These are phyloP conservation scores for Arnoldichthys spilopterus DNA, from an alignment of 2,797 vertebrate genomes.

Conservation along the genomic window DNA sequence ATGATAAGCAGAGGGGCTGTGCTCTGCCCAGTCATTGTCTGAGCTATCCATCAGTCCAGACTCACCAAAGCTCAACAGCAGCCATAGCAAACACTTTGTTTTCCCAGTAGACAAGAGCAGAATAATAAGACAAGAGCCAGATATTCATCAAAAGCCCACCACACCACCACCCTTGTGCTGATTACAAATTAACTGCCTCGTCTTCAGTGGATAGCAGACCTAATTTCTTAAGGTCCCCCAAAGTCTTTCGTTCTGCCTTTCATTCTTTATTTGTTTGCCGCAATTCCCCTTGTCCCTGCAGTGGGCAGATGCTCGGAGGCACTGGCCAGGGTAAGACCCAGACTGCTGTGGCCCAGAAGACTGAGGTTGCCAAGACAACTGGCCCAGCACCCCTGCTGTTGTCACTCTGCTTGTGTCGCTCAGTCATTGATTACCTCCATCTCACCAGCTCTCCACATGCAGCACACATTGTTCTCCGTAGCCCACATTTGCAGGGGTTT, in stretches of 20 bases:
- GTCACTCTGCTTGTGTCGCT: constrained; percentile 71
- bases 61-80: constrained; percentile 43
- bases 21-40: constrained; percentile 66
- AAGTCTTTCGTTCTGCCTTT: constrained; percentile 57
- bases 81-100: constrained; percentile 48
- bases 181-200: constrained; percentile 72
- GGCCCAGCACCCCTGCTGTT: constrained; percentile 71
- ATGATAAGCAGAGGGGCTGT: constrained; percentile 57
- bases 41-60: constrained; percentile 67
- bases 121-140: constrained; percentile 56
- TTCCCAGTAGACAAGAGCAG: constrained; percentile 38
- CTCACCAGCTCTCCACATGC: constrained; percentile 72
- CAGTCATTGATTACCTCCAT: constrained; percentile 77
- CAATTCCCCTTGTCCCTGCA: constrained; percentile 68
- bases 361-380: constrained; percentile 74
- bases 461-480: constrained; percentile 68
- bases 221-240: constrained; percentile 42
- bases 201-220: constrained; percentile 19
- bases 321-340: constrained; percentile 67
- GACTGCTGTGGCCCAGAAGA: constrained; percentile 73
- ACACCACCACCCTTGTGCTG: constrained; percentile 71
- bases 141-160: constrained; percentile 75
- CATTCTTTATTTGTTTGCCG: constrained; percentile 51
- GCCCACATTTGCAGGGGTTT: constrained; percentile 51
- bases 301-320: constrained; percentile 76